Percentiles rank a stretch among this genome's conserved stretches.
phyloP scores from a whole-genome alignment of 2,888 invertebrate genomes.

The Cybosia mesomella region DNA sequence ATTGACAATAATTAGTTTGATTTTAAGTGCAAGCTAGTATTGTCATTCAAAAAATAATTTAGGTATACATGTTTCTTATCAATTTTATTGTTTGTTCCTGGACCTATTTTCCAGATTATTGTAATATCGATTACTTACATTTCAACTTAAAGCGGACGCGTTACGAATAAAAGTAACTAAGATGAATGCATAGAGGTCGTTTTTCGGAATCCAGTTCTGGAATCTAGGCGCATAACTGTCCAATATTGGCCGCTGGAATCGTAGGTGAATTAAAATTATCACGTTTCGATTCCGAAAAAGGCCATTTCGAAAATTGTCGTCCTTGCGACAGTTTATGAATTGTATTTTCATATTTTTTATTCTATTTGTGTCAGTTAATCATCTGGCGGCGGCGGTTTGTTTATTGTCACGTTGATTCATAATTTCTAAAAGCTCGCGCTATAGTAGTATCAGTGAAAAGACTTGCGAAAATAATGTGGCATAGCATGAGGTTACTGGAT shows the following conservation, averaged over 20 bases:
- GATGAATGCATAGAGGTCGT: constrained; percentile 5
- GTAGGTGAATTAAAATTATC: no score
- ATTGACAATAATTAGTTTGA: not conserved
- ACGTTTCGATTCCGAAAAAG: not conserved
- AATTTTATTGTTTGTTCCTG: not conserved
- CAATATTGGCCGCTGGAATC: not conserved
- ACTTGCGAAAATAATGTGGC: no score
- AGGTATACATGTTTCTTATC: not conserved
- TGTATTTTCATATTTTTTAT: not conserved
- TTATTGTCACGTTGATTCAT: not conserved
- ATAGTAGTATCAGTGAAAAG: not conserved
- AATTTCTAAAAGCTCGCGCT: not conserved
- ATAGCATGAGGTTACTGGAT: no score
- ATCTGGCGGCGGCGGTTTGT: not conserved
- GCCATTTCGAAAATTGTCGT: not conserved
- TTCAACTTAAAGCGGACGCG: not conserved
- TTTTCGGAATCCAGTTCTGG: constrained; percentile 11
- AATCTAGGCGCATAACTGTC: not conserved
- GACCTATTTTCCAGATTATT: not conserved
- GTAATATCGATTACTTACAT: constrained; percentile 1
- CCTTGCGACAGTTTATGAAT: not conserved
- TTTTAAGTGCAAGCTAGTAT: no score
- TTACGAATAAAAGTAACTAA: constrained; percentile 14
- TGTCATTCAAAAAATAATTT: not conserved
- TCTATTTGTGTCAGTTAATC: no score